A percentile compares a stretch with the other conserved stretches of the same genome.
Evolutionary conservation across 2,888 invertebrate species (phyloP).

Genomic region (Ophioninae sp.): DNA sequence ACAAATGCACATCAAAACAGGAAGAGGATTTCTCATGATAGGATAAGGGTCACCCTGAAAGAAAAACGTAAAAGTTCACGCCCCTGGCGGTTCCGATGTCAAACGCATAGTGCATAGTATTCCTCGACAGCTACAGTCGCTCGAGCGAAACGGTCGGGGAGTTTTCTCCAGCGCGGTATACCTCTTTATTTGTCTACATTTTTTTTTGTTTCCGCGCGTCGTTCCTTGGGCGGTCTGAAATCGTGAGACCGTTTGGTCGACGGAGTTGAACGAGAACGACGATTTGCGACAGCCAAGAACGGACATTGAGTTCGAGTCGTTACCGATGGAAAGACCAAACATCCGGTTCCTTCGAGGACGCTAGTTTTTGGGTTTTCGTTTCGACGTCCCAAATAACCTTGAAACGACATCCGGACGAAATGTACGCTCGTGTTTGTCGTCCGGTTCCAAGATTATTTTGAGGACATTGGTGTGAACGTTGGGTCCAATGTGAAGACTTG

Average conservation of each 20-base stretch:
- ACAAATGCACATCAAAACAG: too few relatives aligned
- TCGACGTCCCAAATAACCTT: too few relatives aligned
- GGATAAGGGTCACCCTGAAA: background rate
- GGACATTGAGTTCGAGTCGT: conserved; percentile 22
- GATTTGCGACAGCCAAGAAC: conserved; percentile 38
- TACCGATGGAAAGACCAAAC: too few relatives aligned
- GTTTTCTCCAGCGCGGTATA: conserved; percentile 20
- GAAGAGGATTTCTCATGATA: too few relatives aligned
- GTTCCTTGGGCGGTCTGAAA: conserved; percentile 18
- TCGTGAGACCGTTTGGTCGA: background rate
- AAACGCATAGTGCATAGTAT: conserved; percentile 32
- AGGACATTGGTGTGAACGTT: too few relatives aligned
- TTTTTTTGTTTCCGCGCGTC: background rate
- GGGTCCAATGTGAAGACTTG: too few relatives aligned
- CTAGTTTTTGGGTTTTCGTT: too few relatives aligned
- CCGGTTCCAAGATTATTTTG: too few relatives aligned
- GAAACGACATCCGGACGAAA: too few relatives aligned
- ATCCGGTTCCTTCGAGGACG: too few relatives aligned
- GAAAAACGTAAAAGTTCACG: conserved; percentile 24
- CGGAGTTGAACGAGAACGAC: conserved; percentile 3
- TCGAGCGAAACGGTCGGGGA: conserved; percentile 35
- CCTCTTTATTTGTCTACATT: conserved; percentile 29
- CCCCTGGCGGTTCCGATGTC: conserved; percentile 10
- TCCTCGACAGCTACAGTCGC: conserved; percentile 19
- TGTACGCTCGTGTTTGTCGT: too few relatives aligned